These are phyloP conservation scores for Eublepharis macularius DNA, from an alignment of 2,113 vertebrate species.

Conservation along the genomic window DNA sequence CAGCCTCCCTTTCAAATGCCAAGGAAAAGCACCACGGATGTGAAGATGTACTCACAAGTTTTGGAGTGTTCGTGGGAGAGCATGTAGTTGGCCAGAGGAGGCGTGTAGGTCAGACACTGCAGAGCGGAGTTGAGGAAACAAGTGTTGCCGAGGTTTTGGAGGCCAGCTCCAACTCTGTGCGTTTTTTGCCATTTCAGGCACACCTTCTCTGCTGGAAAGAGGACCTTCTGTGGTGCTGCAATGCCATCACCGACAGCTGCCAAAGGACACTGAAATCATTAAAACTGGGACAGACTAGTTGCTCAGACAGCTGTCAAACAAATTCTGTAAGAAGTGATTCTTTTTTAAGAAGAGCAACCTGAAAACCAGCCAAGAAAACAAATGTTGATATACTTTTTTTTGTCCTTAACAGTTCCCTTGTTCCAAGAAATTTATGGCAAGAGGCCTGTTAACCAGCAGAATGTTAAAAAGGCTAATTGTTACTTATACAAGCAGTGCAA, in stretches of 20 bases:
- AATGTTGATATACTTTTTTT: no score
- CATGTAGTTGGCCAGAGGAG: constrained; percentile 94
- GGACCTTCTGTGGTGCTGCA: constrained; percentile 88
- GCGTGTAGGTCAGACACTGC: constrained; percentile 95
- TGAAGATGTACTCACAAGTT: constrained; percentile 83
- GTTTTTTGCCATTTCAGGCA: constrained; percentile 90
- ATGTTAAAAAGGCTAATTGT: no score
- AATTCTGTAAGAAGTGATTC: neutral
- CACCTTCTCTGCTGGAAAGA: constrained; percentile 92
- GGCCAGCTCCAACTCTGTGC: constrained; percentile 91
- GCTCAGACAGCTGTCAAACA: neutral
- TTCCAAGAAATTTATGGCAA: no score
- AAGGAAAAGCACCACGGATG: no score
- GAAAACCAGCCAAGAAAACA: neutral
- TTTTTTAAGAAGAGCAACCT: neutral
- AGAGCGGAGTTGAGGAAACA: constrained; percentile 95
- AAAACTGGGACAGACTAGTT: neutral
- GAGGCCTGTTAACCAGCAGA: no score
- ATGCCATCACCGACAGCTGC: constrained; percentile 87
- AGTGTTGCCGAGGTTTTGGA: constrained; percentile 95
- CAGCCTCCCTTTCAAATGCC: constrained; percentile 1
- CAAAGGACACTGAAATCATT: neutral
- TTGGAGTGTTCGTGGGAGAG: constrained; percentile 94
- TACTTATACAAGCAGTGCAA: neutral
- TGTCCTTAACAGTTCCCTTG: no score